A percentile compares a stretch with the other conserved stretches of the same genome.
phyloP scores from a whole-genome alignment of 2,888 invertebrate species.

The Melinaea marsaeus region DNA sequence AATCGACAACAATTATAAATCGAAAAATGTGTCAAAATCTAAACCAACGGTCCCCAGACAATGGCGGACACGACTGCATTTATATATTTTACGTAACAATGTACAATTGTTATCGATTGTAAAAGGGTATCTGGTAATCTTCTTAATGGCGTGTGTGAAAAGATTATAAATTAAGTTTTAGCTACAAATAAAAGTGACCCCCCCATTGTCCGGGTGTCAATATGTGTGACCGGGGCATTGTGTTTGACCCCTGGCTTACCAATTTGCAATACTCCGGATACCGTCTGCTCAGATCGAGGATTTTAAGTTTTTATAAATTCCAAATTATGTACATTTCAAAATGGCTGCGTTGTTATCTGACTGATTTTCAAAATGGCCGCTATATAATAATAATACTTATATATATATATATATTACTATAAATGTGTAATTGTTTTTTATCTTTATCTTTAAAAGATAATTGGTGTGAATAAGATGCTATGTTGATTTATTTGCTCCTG shows the following conservation, averaged over 20 bases:
- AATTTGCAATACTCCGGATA: constrained; percentile 68
- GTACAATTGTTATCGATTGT: constrained; percentile 70
- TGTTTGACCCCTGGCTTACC: constrained; percentile 72
- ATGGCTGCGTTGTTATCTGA: too few species aligned
- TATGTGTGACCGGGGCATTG: constrained; percentile 75
- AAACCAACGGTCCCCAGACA: constrained; percentile 63
- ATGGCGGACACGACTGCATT: constrained; percentile 65
- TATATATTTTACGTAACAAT: constrained; percentile 68
- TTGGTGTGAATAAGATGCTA: too few species aligned
- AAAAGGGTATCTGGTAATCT: constrained; percentile 77
- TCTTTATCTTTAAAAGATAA: too few species aligned
- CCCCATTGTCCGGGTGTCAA: constrained; percentile 75
- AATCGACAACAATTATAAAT: constrained; percentile 62
- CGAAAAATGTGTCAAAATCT: constrained; percentile 70
- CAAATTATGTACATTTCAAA: constrained; percentile 43
- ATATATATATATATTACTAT: too few species aligned
- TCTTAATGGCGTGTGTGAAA: constrained; percentile 78
- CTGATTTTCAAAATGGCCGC: too few species aligned
- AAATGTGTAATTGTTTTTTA: too few species aligned
- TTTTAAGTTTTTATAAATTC: constrained; percentile 43
- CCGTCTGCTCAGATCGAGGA: constrained; percentile 47
- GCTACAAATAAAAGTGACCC: constrained; percentile 79
- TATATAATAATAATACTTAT: too few species aligned
- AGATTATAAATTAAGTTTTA: constrained; percentile 79
- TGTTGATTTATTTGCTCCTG: too few species aligned